phyloP scores from a whole-genome alignment of 2,888 invertebrate species.

The Trissoscelio sp. region DNA sequence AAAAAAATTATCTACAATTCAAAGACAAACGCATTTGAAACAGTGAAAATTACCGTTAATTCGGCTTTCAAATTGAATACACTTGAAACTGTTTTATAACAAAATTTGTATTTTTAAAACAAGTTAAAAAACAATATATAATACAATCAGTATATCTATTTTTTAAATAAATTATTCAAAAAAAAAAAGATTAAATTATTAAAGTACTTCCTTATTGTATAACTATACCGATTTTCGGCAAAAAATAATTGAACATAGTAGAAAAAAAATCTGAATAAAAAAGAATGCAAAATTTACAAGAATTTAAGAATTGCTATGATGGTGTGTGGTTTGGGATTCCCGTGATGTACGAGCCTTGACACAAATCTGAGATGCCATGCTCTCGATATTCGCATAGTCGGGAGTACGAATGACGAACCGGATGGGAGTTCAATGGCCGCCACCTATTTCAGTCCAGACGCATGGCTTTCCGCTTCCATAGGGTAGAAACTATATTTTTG shows the following conservation, averaged over 20 bases:
- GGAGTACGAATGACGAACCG: conserved; percentile 40
- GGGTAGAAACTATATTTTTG: conserved; percentile 60
- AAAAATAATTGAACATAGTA: too few relatives aligned
- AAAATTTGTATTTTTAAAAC: too few relatives aligned
- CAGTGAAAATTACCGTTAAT: background rate
- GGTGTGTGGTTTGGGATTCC: background rate
- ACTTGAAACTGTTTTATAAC: too few relatives aligned
- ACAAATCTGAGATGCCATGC: conserved; percentile 52
- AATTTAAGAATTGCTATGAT: too few relatives aligned
- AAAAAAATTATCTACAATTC: conserved; percentile 51
- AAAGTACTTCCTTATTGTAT: too few relatives aligned
- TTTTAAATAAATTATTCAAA: too few relatives aligned
- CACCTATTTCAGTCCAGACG: conserved; percentile 64
- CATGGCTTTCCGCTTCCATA: conserved; percentile 48
- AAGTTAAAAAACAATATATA: too few relatives aligned
- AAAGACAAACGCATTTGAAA: conserved; percentile 30
- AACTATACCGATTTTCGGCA: too few relatives aligned
- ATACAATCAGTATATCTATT: too few relatives aligned
- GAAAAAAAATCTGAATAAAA: too few relatives aligned
- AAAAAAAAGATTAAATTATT: too few relatives aligned
- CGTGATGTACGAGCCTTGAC: conserved; percentile 56
- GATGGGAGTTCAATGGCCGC: conserved; percentile 63
- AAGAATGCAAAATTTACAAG: too few relatives aligned
- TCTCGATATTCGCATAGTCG: conserved; percentile 44
- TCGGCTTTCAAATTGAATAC: background rate